Conservation (phyloP, 35 echinoderm and acorn worm species). For the Ophiothrix spiculata region DNA sequence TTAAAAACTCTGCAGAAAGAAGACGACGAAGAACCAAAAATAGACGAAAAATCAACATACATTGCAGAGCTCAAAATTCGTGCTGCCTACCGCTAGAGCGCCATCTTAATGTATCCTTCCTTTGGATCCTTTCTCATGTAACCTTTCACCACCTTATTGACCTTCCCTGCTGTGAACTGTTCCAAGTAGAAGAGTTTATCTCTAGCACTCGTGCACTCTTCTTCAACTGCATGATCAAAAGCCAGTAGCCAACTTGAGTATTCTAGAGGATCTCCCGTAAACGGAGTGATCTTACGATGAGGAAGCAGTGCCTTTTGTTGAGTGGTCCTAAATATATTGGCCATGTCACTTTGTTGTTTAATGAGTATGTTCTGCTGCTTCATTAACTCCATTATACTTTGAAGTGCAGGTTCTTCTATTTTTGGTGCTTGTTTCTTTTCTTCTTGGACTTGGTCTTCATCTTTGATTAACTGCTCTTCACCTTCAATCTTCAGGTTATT, state of each 20-base stretch:
- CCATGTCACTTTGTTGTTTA: conserved; percentile 12
- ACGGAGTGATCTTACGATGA: background rate
- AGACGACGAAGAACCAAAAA: too few relatives aligned
- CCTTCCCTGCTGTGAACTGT: conserved; percentile 12
- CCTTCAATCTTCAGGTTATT: too few relatives aligned
- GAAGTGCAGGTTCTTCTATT: too few relatives aligned
- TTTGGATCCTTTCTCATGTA: background rate
- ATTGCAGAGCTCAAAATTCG: too few relatives aligned
- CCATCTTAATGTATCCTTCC: background rate
- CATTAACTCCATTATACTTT: too few relatives aligned
- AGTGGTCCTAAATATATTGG: background rate
- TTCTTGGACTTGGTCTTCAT: too few relatives aligned
- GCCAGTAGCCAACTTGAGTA: background rate
- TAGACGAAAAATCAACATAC: too few relatives aligned
- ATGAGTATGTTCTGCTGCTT: too few relatives aligned
- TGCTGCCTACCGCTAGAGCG: too few relatives aligned
- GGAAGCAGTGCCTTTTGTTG: background rate
- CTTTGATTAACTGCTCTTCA: too few relatives aligned
- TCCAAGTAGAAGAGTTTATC: conserved; percentile 19
- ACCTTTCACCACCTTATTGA: conserved; percentile 8
- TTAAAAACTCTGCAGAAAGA: too few relatives aligned
- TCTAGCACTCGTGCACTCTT: background rate
- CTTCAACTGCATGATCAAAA: conserved; percentile 12
- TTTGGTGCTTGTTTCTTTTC: too few relatives aligned
- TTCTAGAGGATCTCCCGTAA: conserved; percentile 2